Percentiles rank a stretch among this genome's conserved stretches.
phyloP scores from a whole-genome alignment of 1,140 invertebrate species.

The Marisa cornuarietis region DNA sequence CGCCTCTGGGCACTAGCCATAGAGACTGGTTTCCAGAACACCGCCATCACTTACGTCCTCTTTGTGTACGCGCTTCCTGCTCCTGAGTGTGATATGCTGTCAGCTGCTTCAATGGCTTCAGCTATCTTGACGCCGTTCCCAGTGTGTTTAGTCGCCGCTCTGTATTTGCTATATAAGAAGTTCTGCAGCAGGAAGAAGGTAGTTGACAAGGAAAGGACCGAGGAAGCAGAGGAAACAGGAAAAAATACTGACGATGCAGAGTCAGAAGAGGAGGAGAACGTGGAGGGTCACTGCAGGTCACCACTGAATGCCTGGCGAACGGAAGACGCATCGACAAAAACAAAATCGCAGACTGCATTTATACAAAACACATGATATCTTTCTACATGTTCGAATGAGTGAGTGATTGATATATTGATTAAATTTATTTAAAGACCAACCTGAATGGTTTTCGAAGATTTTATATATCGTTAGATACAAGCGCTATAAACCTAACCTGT shows the following conservation, averaged over 20 bases:
- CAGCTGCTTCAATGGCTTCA: constrained; percentile 69
- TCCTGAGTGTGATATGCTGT: constrained; percentile 66
- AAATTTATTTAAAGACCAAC: no score
- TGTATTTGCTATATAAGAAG: constrained; percentile 42
- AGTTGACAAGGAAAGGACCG: constrained; percentile 21
- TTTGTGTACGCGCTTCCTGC: constrained; percentile 65
- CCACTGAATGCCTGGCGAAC: no score
- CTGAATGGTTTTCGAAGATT: no score
- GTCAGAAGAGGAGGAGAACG: no score
- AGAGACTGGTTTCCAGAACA: constrained; percentile 70
- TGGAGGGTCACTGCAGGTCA: no score
- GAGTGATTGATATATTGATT: no score
- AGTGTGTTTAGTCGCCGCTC: constrained; percentile 66
- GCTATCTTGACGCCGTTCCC: constrained; percentile 95
- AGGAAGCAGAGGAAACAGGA: constrained; percentile 12
- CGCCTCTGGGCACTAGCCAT: constrained; percentile 68
- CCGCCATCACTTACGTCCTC: constrained; percentile 66
- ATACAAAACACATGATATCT: no score
- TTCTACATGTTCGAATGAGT: no score
- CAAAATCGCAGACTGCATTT: no score
- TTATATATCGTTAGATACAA: no score
- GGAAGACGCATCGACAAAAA: no score
- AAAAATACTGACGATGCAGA: constrained; percentile 2
- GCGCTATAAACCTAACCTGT: no score
- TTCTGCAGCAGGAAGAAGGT: constrained; percentile 39